These are phyloP conservation scores for Diplosoma virens DNA, from an alignment of 23 tunicate genomes.

Conservation along the genomic window DNA sequence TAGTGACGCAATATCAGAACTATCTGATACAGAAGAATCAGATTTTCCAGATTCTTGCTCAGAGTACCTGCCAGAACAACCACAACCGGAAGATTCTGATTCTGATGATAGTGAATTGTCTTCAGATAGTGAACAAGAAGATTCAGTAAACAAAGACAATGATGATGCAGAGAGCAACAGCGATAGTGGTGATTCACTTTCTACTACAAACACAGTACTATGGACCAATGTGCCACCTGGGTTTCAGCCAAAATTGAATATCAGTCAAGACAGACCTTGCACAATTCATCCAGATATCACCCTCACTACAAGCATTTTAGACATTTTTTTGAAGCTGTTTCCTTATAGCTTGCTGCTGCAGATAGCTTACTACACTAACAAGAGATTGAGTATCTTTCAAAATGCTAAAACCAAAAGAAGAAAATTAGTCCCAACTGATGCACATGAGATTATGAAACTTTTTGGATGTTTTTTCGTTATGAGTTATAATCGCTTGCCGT, in stretches of 20 bases:
- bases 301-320: constrained; percentile 28
- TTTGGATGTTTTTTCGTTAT: constrained; percentile 6
- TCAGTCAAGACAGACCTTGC: constrained; percentile 18
- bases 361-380: constrained; percentile 6
- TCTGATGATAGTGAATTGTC: constrained; percentile 23
- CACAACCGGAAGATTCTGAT: constrained; percentile 24
- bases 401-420: background rate
- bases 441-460: background rate
- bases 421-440: constrained; percentile 2
- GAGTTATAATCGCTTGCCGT: background rate
- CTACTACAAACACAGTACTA: background rate
- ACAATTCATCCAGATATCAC: constrained; percentile 24
- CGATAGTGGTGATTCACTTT: background rate
- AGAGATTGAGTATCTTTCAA: background rate
- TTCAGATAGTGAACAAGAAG: constrained; percentile 27
- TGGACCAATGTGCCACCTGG: constrained; percentile 4
- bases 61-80: constrained; percentile 23
- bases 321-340: constrained; percentile 7
- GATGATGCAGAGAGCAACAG: background rate
- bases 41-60: constrained; percentile 19
- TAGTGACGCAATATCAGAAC: constrained; percentile 15
- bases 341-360: background rate
- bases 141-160: constrained; percentile 18
- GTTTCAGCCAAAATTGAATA: constrained; percentile 4
- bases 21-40: constrained; percentile 21